These are phyloP conservation scores for Drosophila lutescens DNA, from an alignment of 2,888 invertebrate species.

Conservation along the genomic window DNA sequence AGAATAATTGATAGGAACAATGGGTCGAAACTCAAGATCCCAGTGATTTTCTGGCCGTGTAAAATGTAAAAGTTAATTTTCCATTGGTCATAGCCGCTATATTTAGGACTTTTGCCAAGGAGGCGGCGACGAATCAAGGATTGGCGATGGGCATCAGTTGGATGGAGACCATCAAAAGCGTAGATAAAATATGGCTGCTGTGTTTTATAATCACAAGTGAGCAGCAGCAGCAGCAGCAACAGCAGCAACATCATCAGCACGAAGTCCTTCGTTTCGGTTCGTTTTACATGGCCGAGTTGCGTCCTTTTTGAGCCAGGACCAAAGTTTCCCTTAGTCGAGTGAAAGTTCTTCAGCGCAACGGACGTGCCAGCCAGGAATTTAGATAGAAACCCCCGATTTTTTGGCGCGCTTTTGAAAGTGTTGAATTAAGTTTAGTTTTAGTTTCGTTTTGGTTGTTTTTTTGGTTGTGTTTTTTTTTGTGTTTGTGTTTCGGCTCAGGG, in stretches of 20 bases:
- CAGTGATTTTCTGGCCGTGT: constrained; percentile 3
- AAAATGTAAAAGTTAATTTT: constrained; percentile 9
- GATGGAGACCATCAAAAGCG: constrained; percentile 27
- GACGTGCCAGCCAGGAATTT: constrained; percentile 41
- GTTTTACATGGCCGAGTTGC: constrained; percentile 24
- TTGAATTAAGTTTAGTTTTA: constrained; percentile 9
- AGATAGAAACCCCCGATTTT: not conserved
- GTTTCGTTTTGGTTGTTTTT: constrained; percentile 15
- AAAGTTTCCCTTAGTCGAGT: constrained; percentile 54
- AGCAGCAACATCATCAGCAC: constrained; percentile 13
- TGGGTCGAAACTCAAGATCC: not conserved
- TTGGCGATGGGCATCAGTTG: constrained; percentile 8
- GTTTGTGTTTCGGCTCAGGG: not conserved
- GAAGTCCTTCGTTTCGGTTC: constrained; percentile 42
- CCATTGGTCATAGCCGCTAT: constrained; percentile 13
- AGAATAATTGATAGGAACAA: not conserved
- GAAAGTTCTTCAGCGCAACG: constrained; percentile 52
- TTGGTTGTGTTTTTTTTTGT: constrained; percentile 5
- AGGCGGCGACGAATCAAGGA: constrained; percentile 1
- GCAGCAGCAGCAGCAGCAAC: constrained; percentile 33
- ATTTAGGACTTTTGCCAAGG: not conserved
- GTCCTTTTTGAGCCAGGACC: constrained; percentile 25
- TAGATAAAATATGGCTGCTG: constrained; percentile 35
- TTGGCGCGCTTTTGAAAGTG: constrained; percentile 45
- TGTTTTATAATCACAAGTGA: constrained; percentile 58